Conservation (phyloP, 2,113 vertebrate species). For the Coptodon rendalli region DNA sequence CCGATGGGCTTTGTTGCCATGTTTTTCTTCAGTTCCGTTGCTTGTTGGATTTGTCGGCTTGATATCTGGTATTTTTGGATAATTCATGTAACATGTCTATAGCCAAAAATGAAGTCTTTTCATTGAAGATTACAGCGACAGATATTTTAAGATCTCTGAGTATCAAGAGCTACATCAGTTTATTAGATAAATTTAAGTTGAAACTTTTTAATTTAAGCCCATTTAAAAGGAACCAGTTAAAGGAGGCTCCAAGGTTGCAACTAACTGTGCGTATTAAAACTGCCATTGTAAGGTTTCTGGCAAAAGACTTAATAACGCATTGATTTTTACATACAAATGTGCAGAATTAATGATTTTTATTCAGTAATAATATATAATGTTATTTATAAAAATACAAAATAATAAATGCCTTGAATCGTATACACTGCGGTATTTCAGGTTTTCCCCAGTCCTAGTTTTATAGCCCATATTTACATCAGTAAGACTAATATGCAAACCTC, state of each 20-base stretch:
- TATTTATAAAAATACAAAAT: not conserved
- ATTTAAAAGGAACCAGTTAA: not conserved
- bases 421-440: not conserved
- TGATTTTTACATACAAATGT: not conserved
- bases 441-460: conserved; percentile 5
- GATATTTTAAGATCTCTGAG: not conserved
- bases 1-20: conserved; percentile 4
- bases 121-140: not conserved
- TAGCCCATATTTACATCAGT: conserved; percentile 31
- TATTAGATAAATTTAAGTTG: not conserved
- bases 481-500: conserved; percentile 24
- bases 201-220: not conserved
- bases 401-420: not conserved
- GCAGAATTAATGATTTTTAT: not conserved
- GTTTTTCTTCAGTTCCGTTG: not conserved
- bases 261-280: not conserved
- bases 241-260: not conserved
- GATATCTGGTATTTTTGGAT: not conserved
- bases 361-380: not conserved
- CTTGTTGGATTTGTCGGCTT: not conserved
- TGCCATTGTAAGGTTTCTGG: not conserved
- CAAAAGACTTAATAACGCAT: not conserved
- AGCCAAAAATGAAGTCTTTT: not conserved
- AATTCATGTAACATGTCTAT: not conserved
- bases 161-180: not conserved